phyloP scores from a whole-genome alignment of 2,113 vertebrate genomes.

The Caranx melampygus region DNA sequence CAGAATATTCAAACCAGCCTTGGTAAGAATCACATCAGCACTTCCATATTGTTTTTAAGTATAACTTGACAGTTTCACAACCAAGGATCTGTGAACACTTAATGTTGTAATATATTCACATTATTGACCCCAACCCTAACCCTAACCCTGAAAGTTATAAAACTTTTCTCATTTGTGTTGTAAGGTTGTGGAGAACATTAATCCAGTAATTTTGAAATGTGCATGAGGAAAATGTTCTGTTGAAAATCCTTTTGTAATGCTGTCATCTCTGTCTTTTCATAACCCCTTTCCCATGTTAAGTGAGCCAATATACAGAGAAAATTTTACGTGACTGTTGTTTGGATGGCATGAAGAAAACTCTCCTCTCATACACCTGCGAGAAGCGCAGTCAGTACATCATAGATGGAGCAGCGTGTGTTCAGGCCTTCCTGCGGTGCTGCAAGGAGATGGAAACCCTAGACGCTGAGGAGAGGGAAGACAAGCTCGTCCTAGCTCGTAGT shows the following conservation, averaged over 20 bases:
- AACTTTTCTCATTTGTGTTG: too few species aligned
- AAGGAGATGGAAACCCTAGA: constrained; percentile 31
- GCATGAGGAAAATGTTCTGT: too few species aligned
- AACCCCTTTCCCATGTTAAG: constrained; percentile 62
- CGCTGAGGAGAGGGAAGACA: constrained; percentile 5
- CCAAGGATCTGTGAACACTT: too few species aligned
- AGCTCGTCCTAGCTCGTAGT: constrained; percentile 40
- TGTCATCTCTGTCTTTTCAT: not conserved
- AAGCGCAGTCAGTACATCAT: constrained; percentile 78
- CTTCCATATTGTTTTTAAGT: not conserved
- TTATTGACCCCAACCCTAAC: too few species aligned
- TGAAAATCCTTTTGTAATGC: not conserved
- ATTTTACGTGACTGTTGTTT: constrained; percentile 81
- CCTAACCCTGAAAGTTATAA: too few species aligned
- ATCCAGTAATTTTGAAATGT: too few species aligned
- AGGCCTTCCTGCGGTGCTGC: constrained; percentile 89
- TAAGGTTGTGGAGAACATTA: too few species aligned
- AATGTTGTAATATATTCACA: too few species aligned
- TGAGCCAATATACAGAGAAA: constrained; percentile 69
- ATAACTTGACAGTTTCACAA: too few species aligned
- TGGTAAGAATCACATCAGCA: constrained; percentile 47
- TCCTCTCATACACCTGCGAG: constrained; percentile 82
- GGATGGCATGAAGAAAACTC: constrained; percentile 85
- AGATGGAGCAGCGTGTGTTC: constrained; percentile 73
- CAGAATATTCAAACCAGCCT: constrained; percentile 65